Base-by-base conservation (phyloP, 2,113 vertebrate genomes). In the Rallus limicola region DNA sequence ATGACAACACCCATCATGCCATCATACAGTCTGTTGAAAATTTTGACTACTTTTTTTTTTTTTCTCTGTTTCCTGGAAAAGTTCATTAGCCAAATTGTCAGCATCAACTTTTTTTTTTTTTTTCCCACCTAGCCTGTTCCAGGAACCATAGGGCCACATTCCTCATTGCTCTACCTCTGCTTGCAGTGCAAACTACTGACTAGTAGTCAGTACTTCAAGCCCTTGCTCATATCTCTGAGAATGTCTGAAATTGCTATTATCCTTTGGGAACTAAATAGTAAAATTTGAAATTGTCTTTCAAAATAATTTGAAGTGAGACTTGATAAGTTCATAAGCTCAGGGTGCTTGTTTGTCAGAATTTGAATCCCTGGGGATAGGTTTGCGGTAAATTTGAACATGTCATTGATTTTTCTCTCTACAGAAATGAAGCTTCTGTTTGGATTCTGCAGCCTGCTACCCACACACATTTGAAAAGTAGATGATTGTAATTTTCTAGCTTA, bases 401-500 rank as follows among this genome's bases (percentile, higher is more conserved):
- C 85, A 90, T 81, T 93, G 96, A 96, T 95, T 95, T 95, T 96
- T 90, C 63, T 63, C 80, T 87, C 60, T 63, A 12, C 72, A 82
- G 83, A 88, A 96, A 87, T 56, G 74, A 97, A 96, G 82, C 42
- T 93, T 81, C 79, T 70, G 52, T 89, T 88, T 94, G 85, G 77
- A 88, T 95, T 93, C 74, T 91, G 85, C 82, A 83, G 69, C 82
- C 67, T 95, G 26, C 87, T 90, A 74, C 91, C 89, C 95, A 96
- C 91, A 89, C 83, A 76, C 68, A 65, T 78, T 92, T 88, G 69
- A 92, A 93, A 97, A 97, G 95, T 85, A 95, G 92, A 96, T 68
- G 70, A 92, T 93, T 84, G 94, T 92, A 90, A 96, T 95, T 94
- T 95, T 85, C 80, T 82, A 86, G 87, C 79, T 90, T 92, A 93